phyloP scores from a whole-genome alignment of 2,113 vertebrate genomes.

The Bubo scandiacus region DNA sequence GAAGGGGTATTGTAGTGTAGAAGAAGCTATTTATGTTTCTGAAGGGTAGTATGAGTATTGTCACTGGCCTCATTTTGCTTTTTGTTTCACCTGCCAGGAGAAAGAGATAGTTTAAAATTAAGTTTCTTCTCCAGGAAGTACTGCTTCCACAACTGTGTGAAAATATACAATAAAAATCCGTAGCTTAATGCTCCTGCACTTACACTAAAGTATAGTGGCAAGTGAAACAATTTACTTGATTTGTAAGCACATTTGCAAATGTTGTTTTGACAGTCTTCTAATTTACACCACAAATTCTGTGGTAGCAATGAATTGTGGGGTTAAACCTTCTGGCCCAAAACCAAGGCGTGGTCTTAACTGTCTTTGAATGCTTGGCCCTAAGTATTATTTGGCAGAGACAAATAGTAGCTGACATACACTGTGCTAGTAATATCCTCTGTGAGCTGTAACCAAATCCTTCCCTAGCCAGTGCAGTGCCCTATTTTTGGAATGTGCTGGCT shows the following conservation, averaged over 20 bases:
- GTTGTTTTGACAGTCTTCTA: neutral
- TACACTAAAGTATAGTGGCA: neutral
- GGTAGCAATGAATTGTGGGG: neutral
- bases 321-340: neutral
- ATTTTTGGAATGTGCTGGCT: neutral
- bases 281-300: neutral
- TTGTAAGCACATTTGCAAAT: neutral
- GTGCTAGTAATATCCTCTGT: neutral
- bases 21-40: neutral
- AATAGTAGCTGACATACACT: neutral
- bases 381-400: neutral
- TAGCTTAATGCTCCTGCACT: neutral
- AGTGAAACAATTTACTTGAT: neutral
- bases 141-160: neutral
- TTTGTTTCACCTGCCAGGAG: neutral
- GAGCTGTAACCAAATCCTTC: neutral
- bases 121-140: neutral
- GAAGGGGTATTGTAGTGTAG: neutral
- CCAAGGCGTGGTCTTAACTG: neutral
- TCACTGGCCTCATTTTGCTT: neutral
- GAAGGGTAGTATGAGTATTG: neutral
- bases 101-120: neutral
- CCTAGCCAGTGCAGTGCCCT: neutral
- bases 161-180: neutral
- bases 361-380: neutral